Percentiles rank a stretch among this genome's conserved stretches.
Conservation (phyloP, 2,797 vertebrate species). For the Cynodonichthys magdalenae region DNA sequence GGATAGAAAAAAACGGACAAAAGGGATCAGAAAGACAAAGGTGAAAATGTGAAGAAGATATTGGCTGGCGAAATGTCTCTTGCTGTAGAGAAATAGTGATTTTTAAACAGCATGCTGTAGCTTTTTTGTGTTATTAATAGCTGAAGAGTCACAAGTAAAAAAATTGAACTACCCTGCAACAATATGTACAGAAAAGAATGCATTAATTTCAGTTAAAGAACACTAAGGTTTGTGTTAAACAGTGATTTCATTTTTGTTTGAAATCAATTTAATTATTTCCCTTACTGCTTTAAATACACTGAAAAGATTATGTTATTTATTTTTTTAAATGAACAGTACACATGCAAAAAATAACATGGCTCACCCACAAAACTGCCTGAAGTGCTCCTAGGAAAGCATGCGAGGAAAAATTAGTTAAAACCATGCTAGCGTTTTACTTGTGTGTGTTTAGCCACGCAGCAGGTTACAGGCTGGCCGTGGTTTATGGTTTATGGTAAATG, state of each 20-base stretch:
- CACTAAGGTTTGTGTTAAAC: not conserved
- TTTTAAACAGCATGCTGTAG: conserved; percentile 1
- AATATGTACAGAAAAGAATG: not conserved
- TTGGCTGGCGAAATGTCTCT: conserved; percentile 19
- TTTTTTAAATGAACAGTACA: no score
- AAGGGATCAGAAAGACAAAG: conserved; percentile 20
- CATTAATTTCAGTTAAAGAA: not conserved
- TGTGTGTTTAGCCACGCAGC: no score
- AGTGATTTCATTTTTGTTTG: not conserved
- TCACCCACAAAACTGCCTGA: no score
- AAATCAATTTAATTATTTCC: no score
- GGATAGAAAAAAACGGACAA: conserved; percentile 16
- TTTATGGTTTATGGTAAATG: no score
- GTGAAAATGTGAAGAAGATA: conserved; percentile 10
- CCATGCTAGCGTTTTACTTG: no score
- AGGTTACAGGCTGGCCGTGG: no score
- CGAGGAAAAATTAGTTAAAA: no score
- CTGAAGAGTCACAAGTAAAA: conserved; percentile 9
- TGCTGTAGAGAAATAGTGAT: conserved; percentile 1
- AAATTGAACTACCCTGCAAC: not conserved
- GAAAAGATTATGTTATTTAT: no score
- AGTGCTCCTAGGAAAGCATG: no score
- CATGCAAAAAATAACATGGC: no score
- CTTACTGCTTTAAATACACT: no score
- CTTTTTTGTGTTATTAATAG: conserved; percentile 20